Conservation (phyloP, 2,888 invertebrate species). For the Acanthosepion pharaonis region DNA sequence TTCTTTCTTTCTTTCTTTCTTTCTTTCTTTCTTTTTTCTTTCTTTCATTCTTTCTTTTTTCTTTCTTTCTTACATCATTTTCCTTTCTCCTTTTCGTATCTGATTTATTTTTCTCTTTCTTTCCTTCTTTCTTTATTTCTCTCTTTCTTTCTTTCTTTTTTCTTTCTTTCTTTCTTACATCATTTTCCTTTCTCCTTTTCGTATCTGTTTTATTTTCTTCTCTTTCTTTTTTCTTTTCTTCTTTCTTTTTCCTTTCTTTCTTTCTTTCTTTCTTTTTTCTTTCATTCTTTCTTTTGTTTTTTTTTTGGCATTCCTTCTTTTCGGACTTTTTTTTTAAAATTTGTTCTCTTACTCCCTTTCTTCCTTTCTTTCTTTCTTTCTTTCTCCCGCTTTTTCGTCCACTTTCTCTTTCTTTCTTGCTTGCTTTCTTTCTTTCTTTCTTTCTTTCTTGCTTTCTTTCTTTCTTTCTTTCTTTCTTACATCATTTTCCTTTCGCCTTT, state of each 20-base stretch:
- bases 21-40: no score
- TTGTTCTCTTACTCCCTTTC: background rate
- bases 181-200: no score
- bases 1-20: no score
- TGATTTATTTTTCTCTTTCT: no score
- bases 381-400: no score
- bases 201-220: no score
- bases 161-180: background rate
- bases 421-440: background rate
- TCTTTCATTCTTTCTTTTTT: background rate
- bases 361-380: background rate
- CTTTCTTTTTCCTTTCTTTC: background rate
- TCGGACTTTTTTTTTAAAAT: no score
- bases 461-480: background rate
- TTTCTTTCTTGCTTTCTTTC: background rate
- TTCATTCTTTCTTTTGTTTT: no score
- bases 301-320: no score
- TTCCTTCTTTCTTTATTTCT: no score
- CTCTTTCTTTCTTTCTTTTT: no score
- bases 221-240: background rate
- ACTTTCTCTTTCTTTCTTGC: background rate
- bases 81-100: background rate
- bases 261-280: no score
- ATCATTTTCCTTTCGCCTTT: background rate
- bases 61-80: background rate